phyloP scores from a whole-genome alignment of 2,797 vertebrate species.

The Gadopsis bispinosus region DNA sequence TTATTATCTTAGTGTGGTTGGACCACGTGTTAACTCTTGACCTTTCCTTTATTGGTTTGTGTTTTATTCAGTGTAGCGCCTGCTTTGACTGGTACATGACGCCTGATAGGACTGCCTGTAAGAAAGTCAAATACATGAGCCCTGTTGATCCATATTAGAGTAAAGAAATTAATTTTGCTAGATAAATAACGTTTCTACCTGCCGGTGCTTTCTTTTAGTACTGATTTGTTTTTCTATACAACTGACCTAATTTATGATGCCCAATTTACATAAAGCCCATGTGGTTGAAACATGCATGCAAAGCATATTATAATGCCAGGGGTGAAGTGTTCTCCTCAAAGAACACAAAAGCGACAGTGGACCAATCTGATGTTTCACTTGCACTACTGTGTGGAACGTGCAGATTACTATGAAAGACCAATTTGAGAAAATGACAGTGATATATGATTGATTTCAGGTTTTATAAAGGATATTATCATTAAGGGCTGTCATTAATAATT shows the following conservation, averaged over 20 bases:
- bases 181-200: background rate
- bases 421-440: background rate
- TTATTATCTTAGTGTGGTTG: conserved; percentile 24
- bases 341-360: background rate
- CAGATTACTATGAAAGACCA: background rate
- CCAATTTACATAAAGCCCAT: conserved; percentile 26
- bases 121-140: conserved; percentile 15
- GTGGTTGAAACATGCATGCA: conserved; percentile 23
- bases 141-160: background rate
- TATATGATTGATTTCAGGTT: background rate
- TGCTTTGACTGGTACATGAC: conserved; percentile 52
- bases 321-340: background rate
- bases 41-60: conserved; percentile 39
- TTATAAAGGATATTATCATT: background rate
- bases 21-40: conserved; percentile 36
- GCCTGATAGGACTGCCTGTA: background rate
- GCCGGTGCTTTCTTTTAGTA: background rate
- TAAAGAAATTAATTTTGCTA: background rate
- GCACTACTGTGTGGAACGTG: background rate
- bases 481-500: background rate
- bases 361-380: background rate
- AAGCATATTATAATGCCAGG: conserved; percentile 2
- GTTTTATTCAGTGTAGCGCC: conserved; percentile 15
- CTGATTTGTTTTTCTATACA: conserved; percentile 27
- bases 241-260: background rate